A percentile compares a stretch with the other conserved stretches of the same genome.
Conservation (phyloP, 2,797 vertebrate genomes). For the Pipistrellus pipistrellus region DNA sequence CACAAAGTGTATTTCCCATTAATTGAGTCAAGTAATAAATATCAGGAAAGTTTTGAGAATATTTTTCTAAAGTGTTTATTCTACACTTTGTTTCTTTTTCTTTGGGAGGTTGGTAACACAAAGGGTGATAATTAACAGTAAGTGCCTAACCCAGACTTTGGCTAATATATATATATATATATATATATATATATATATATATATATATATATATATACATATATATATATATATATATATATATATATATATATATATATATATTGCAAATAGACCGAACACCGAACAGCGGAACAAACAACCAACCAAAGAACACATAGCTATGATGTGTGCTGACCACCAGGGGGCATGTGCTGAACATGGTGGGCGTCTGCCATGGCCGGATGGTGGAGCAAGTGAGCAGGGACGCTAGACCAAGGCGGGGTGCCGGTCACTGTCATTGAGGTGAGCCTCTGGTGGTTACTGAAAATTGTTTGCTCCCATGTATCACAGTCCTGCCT, state of each 20-base stretch:
- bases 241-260: neutral
- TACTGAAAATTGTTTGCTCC: too few relatives aligned
- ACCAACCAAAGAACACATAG: too few relatives aligned
- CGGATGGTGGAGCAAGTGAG: too few relatives aligned
- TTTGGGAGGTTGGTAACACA: neutral
- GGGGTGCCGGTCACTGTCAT: too few relatives aligned
- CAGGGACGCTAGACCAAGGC: too few relatives aligned
- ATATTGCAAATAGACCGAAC: too few relatives aligned
- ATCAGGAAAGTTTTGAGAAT: neutral
- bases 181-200: neutral
- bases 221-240: too few relatives aligned
- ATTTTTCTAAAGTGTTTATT: neutral
- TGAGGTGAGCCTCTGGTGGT: too few relatives aligned
- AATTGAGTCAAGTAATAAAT: neutral
- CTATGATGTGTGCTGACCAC: too few relatives aligned
- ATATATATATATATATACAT: neutral
- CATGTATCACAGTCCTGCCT: too few relatives aligned
- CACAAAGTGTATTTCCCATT: neutral
- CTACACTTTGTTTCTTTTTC: neutral
- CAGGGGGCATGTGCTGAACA: too few relatives aligned
- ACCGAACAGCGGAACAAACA: rapidly evolving
- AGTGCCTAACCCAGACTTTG: neutral
- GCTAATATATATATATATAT: conserved; percentile 30
- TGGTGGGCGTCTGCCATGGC: too few relatives aligned
- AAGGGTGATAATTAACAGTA: neutral